phyloP scores from a whole-genome alignment of 2,888 invertebrate species.

The Drosophila robusta region DNA sequence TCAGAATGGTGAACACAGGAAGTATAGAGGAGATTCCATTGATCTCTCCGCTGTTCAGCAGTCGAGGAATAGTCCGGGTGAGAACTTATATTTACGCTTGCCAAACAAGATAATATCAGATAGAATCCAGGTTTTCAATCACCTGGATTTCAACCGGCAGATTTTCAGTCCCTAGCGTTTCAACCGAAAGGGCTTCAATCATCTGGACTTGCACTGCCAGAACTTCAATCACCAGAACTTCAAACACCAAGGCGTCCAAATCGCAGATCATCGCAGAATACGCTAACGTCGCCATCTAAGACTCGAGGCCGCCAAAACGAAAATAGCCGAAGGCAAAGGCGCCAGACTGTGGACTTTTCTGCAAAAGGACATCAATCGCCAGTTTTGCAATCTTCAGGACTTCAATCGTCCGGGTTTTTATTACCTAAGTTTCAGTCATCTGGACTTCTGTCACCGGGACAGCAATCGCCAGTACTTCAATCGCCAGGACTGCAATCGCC shows the following conservation, averaged over 20 bases:
- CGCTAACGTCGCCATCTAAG: not conserved
- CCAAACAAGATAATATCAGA: no score
- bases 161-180: no score
- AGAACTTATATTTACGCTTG: not conserved
- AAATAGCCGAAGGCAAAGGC: not conserved
- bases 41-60: not conserved
- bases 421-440: no score
- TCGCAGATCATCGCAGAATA: not conserved
- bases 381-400: no score
- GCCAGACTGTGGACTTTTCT: not conserved
- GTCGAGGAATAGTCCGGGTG: not conserved
- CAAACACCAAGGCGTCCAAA: not conserved
- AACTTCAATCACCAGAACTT: not conserved
- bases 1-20: not conserved
- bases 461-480: not conserved
- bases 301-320: not conserved
- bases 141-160: not conserved
- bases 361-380: no score
- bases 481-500: not conserved
- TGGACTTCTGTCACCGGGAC: not conserved
- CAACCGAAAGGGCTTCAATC: no score
- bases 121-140: no score
- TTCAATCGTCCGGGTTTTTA: not conserved
- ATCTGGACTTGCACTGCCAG: no score
- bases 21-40: not conserved